Conservation (phyloP, 2,113 vertebrate genomes). For the Nesogale talazaci region DNA sequence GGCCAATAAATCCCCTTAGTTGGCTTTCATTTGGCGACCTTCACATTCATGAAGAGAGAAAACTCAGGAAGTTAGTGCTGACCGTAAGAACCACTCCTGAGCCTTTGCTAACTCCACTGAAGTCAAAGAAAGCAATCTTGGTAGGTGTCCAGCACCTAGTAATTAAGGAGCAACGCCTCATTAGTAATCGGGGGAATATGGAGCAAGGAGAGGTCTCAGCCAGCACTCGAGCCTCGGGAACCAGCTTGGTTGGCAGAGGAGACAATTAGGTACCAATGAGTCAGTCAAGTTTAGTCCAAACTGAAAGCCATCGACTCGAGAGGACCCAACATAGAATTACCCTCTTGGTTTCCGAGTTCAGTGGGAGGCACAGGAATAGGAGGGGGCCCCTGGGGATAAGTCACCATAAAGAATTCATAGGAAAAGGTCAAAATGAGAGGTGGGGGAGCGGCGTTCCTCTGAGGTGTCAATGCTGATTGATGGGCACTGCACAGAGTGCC, state of each 20-base stretch:
- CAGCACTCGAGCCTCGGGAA: conserved; percentile 66
- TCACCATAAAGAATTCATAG: not conserved
- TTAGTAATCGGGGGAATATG: conserved; percentile 71
- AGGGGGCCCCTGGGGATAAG: not conserved
- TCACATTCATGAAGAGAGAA: not conserved
- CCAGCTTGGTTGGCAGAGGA: conserved; percentile 71
- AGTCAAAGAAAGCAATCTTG: conserved; percentile 71
- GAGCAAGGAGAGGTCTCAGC: conserved; percentile 46
- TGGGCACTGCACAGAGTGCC: not conserved
- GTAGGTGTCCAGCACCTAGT: conserved; percentile 42
- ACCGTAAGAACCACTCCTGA: conserved; percentile 42
- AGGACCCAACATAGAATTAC: not conserved
- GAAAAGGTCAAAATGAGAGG: not conserved
- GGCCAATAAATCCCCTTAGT: not conserved
- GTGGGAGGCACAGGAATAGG: not conserved
- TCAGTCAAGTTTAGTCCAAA: conserved; percentile 42
- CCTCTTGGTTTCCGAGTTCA: not conserved
- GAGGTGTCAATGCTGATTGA: not conserved
- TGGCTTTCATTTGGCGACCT: conserved; percentile 18
- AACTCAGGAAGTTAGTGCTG: conserved; percentile 14
- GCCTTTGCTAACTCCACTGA: conserved; percentile 67
- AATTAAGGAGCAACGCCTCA: conserved; percentile 77
- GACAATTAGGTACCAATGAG: conserved; percentile 73
- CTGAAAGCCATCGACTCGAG: not conserved
- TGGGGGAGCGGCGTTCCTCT: too few relatives aligned